These are phyloP conservation scores for Umimayanthus chanpuru DNA, from an alignment of 92 coral and sea anemone species.

Conservation along the genomic window DNA sequence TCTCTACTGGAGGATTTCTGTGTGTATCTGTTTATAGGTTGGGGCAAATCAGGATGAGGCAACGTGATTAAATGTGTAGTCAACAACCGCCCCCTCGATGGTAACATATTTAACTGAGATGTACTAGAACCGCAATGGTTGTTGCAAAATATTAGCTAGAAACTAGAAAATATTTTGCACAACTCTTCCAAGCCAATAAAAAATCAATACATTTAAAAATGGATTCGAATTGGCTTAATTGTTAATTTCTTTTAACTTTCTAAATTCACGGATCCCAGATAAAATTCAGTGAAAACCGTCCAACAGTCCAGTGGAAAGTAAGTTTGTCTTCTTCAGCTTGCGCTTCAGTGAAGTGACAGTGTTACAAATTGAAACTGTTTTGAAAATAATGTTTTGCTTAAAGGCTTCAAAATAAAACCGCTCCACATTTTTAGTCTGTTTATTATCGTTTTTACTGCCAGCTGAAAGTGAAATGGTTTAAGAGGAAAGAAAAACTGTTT, in stretches of 20 bases:
- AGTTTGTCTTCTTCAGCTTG: not conserved
- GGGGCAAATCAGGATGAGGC: not conserved
- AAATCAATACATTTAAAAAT: not conserved
- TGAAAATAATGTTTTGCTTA: not conserved
- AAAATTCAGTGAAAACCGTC: not conserved
- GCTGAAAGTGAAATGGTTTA: no score
- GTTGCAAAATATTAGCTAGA: not conserved
- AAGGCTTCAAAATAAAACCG: not conserved
- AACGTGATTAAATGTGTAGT: not conserved
- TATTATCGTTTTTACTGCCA: not conserved
- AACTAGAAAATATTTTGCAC: not conserved
- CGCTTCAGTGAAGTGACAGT: not conserved
- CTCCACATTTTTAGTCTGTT: not conserved
- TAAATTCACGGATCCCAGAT: not conserved
- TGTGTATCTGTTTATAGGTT: no score
- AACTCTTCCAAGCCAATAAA: no score
- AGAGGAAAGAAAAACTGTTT: not conserved
- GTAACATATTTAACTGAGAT: no score
- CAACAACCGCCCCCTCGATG: not conserved
- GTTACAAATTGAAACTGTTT: constrained; percentile 3
- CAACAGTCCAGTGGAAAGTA: not conserved
- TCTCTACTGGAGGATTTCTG: no score
- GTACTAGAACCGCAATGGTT: not conserved
- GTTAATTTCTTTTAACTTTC: no score
- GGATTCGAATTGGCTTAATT: no score